Conservation (phyloP, 1,140 invertebrate species). For the Tetranychus urticae region DNA sequence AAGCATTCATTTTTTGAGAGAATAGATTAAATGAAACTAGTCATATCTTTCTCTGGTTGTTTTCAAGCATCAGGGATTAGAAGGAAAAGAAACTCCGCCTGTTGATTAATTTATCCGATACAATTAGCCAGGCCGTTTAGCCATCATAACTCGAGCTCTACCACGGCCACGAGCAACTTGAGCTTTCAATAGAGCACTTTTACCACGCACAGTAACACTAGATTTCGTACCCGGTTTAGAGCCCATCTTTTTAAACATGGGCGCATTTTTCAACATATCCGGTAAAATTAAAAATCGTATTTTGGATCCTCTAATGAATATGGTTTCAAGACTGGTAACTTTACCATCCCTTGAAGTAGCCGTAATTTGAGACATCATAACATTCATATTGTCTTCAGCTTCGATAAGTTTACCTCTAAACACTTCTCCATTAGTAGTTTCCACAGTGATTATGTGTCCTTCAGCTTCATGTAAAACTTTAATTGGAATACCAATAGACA, state of each 20-base stretch:
- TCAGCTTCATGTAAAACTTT: conserved; percentile 99
- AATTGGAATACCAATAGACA: conserved; percentile 65
- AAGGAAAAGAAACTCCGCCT: no score
- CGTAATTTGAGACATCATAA: conserved; percentile 81
- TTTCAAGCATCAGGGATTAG: no score
- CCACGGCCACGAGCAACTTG: conserved; percentile 31
- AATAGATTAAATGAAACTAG: no score
- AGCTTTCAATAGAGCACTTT: conserved; percentile 82
- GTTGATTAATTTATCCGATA: no score
- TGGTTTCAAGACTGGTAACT: conserved; percentile 80
- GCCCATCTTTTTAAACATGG: conserved; percentile 82
- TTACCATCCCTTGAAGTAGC: conserved; percentile 41
- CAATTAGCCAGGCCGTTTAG: not conserved
- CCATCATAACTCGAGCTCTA: not conserved
- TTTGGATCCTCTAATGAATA: conserved; percentile 94
- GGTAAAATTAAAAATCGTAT: conserved; percentile 96
- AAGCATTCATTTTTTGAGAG: no score
- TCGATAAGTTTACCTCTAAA: conserved; percentile 95
- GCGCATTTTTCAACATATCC: conserved; percentile 99
- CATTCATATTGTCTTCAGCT: conserved; percentile 97
- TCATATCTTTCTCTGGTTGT: no score
- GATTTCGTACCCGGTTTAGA: conserved; percentile 14
- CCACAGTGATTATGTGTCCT: conserved; percentile 91
- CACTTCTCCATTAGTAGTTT: conserved; percentile 92
- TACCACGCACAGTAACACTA: conserved; percentile 43